phyloP scores from a whole-genome alignment of 2,888 invertebrate genomes.

The Helobdella robusta region DNA sequence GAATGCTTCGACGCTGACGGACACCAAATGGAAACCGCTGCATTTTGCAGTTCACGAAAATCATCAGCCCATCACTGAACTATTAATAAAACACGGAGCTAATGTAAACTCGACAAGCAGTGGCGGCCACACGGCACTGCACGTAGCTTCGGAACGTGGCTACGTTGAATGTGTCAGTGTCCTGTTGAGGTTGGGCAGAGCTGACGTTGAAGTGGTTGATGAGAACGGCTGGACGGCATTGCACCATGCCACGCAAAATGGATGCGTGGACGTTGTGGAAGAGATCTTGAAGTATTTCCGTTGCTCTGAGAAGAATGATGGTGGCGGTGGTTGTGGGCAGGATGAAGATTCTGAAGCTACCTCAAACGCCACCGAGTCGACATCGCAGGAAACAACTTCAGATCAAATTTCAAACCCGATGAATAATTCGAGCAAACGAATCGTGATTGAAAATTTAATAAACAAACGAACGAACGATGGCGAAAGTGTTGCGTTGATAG shows the following conservation, averaged over 20 bases:
- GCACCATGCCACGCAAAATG: conserved; percentile 36
- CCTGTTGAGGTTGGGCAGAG: conserved; percentile 29
- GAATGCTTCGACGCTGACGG: conserved; percentile 28
- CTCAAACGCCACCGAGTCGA: not conserved
- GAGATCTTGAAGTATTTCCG: conserved; percentile 21
- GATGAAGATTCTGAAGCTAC: not conserved
- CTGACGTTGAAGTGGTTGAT: conserved; percentile 24
- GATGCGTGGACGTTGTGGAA: conserved; percentile 30
- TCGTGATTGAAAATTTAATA: conserved; percentile 20
- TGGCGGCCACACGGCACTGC: conserved; percentile 36
- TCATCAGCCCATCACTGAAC: conserved; percentile 27
- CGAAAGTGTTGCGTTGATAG: conserved; percentile 33
- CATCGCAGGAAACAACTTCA: not conserved
- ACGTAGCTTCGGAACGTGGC: conserved; percentile 35
- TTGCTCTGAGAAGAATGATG: too few species aligned
- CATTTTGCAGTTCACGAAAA: conserved; percentile 34
- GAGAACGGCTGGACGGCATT: conserved; percentile 32
- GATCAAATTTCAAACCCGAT: not conserved
- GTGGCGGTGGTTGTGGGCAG: not conserved
- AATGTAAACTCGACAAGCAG: conserved; percentile 27
- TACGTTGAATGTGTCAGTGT: conserved; percentile 32
- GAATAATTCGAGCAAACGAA: too few species aligned
- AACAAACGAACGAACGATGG: conserved; percentile 34
- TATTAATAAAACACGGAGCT: conserved; percentile 31
- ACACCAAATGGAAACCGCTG: conserved; percentile 31